Evolutionary conservation across 2,888 invertebrate species (phyloP).

Genomic region (Eristalinus sepulchralis): DNA sequence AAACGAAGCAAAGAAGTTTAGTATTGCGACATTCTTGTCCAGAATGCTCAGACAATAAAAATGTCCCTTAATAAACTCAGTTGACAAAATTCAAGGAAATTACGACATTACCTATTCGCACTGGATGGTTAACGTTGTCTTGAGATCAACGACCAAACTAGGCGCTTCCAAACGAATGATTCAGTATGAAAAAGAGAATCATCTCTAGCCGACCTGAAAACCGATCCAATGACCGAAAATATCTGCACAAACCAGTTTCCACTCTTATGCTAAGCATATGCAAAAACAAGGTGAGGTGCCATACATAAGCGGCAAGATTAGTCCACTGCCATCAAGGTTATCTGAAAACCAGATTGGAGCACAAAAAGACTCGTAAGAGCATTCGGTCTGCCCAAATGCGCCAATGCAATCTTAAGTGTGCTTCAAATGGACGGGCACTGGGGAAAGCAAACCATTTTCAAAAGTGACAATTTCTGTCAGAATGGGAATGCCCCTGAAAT

Average conservation of each 20-base stretch:
- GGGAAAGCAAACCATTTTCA: background rate
- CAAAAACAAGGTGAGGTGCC: conserved; percentile 21
- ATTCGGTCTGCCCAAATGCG: background rate
- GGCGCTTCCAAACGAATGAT: background rate
- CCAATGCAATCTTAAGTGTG: background rate
- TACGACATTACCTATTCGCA: too few species aligned
- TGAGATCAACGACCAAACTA: too few species aligned
- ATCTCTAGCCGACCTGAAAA: background rate
- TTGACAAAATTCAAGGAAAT: too few species aligned
- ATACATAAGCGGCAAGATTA: background rate
- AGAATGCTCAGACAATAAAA: too few species aligned
- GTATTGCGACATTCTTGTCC: too few species aligned
- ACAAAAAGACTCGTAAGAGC: conserved; percentile 1
- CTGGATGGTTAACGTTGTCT: too few species aligned
- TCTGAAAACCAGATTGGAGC: conserved; percentile 30
- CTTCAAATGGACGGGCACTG: background rate
- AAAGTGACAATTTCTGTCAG: background rate
- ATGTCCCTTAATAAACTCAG: too few species aligned
- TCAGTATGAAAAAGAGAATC: background rate
- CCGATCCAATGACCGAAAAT: conserved; percentile 3
- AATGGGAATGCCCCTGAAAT: background rate
- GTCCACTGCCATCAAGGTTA: conserved; percentile 18
- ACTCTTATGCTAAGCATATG: conserved; percentile 7
- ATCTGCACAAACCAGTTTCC: conserved; percentile 21
- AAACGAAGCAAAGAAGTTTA: too few species aligned